A percentile compares a stretch with the other conserved stretches of the same genome.
These are phyloP conservation scores for Caenorhabditis virilis DNA, from an alignment of 2,888 invertebrate genomes.

Conservation along the genomic window DNA sequence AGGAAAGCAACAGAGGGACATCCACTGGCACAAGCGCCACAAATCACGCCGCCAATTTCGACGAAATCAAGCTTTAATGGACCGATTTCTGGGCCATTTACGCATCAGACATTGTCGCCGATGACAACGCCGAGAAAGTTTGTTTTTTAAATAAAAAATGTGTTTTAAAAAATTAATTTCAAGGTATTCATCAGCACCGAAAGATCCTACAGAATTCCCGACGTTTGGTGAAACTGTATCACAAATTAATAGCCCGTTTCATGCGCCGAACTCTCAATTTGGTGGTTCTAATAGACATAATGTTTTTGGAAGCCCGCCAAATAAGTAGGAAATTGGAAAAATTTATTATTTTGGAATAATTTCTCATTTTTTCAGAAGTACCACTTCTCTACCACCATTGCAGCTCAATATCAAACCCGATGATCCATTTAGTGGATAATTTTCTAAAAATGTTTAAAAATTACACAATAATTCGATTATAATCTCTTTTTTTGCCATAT, in stretches of 20 bases:
- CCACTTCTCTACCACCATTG: background rate
- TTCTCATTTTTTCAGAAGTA: background rate
- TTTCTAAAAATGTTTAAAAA: too few relatives aligned
- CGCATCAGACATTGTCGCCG: slow-evolving; percentile 32
- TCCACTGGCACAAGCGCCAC: slow-evolving; percentile 25
- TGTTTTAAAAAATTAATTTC: slow-evolving; percentile 3
- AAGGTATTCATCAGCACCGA: slow-evolving; percentile 31
- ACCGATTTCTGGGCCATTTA: slow-evolving; percentile 29
- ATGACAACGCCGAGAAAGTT: slow-evolving; percentile 42
- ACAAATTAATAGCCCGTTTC: slow-evolving; percentile 27
- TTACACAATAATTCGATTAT: too few relatives aligned
- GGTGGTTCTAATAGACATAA: slow-evolving; percentile 25
- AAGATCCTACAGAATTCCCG: slow-evolving; percentile 50
- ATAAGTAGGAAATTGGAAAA: slow-evolving; percentile 9
- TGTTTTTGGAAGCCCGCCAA: slow-evolving; percentile 48
- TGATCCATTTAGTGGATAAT: slow-evolving; percentile 11
- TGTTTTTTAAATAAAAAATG: slow-evolving; percentile 4
- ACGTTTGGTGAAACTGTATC: slow-evolving; percentile 48
- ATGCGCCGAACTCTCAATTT: slow-evolving; percentile 4
- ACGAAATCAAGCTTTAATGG: slow-evolving; percentile 40
- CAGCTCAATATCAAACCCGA: slow-evolving; percentile 1
- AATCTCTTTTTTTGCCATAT: background rate
- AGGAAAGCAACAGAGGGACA: slow-evolving; percentile 45
- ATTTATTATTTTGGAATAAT: background rate
- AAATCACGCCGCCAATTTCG: slow-evolving; percentile 40